Conservation (phyloP, 2,797 vertebrate species). For the Columba guinea region DNA sequence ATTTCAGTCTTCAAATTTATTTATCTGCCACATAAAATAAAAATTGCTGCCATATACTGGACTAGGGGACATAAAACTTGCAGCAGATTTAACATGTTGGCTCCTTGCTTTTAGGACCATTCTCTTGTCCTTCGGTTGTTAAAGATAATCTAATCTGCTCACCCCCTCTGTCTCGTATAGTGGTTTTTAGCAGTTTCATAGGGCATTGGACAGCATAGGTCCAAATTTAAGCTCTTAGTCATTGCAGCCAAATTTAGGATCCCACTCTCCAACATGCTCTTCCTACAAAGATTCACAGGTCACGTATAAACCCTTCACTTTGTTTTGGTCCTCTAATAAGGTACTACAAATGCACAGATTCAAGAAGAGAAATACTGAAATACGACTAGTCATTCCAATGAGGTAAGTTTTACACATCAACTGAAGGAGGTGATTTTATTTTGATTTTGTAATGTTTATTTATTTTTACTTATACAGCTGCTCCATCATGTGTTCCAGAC, state of each 20-base stretch:
- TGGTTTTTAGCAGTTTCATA: not conserved
- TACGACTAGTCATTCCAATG: not conserved
- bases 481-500: not conserved
- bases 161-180: rapidly evolving
- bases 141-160: not conserved
- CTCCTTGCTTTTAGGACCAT: not conserved
- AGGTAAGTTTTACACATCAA: not conserved
- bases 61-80: not conserved
- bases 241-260: not conserved
- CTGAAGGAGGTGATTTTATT: not conserved
- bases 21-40: not conserved
- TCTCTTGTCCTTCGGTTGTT: not conserved
- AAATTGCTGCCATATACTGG: not conserved
- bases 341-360: not conserved
- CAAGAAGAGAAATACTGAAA: not conserved
- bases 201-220: not conserved
- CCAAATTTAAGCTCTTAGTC: not conserved
- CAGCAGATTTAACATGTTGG: not conserved
- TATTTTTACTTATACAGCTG: not conserved
- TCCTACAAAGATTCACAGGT: not conserved
- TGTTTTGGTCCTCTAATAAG: not conserved
- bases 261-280: not conserved
- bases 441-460: not conserved
- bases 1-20: not conserved
- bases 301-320: not conserved